Percentiles rank a stretch among this genome's conserved stretches.
These are phyloP conservation scores for Chelidonichthys spinosus DNA, from an alignment of 2,797 vertebrate genomes.

Conservation along the genomic window DNA sequence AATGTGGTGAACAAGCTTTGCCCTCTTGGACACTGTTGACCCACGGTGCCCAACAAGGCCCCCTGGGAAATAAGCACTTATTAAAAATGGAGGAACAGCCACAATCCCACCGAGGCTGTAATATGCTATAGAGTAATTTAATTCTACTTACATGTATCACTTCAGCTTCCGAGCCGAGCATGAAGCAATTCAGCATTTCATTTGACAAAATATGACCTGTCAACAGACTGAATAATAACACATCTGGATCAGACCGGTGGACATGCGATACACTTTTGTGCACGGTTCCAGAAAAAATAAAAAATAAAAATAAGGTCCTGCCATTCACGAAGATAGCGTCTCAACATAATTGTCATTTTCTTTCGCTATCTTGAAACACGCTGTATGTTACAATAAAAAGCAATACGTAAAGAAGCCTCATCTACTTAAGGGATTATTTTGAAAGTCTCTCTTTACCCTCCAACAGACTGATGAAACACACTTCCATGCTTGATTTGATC, in stretches of 20 bases:
- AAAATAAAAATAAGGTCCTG: slow-evolving; percentile 43
- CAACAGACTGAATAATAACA: slow-evolving; percentile 84
- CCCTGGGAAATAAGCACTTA: slow-evolving; percentile 85
- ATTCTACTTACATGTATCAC: slow-evolving; percentile 86
- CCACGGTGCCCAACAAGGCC: slow-evolving; percentile 82
- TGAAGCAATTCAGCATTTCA: slow-evolving; percentile 85
- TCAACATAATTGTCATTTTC: slow-evolving; percentile 75
- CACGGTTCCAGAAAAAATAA: slow-evolving; percentile 57
- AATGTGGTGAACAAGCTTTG: slow-evolving; percentile 87
- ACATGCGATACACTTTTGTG: slow-evolving; percentile 56
- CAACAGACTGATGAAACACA: slow-evolving; percentile 82
- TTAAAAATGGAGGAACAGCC: slow-evolving; percentile 86
- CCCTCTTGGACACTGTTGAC: slow-evolving; percentile 86
- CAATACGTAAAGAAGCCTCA: slow-evolving; percentile 69
- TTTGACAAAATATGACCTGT: slow-evolving; percentile 86
- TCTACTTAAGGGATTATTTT: slow-evolving; percentile 86
- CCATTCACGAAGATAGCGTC: slow-evolving; percentile 64
- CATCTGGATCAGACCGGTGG: slow-evolving; percentile 72
- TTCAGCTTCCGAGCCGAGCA: slow-evolving; percentile 75
- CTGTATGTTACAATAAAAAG: slow-evolving; percentile 66
- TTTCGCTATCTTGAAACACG: slow-evolving; percentile 64
- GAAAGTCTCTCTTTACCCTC: slow-evolving; percentile 83
- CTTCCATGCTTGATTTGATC: slow-evolving; percentile 82
- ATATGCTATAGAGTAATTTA: slow-evolving; percentile 86
- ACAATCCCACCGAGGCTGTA: slow-evolving; percentile 83